Percentiles rank a stretch among this genome's conserved stretches.
phyloP scores from a whole-genome alignment of 2,888 invertebrate species.

The Sesia bembeciformis region DNA sequence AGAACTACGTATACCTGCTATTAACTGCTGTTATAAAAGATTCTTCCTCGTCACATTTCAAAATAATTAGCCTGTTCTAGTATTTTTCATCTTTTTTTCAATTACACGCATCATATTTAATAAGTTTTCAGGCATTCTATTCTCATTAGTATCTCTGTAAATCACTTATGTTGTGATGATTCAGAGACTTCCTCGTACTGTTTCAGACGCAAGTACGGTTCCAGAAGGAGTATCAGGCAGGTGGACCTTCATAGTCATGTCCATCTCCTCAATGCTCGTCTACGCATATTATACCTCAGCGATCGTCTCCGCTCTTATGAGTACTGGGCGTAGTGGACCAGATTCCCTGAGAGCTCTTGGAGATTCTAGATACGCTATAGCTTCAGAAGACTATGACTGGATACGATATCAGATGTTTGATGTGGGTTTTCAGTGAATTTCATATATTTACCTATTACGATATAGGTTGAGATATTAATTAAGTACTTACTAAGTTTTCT shows the following conservation, averaged over 20 bases:
- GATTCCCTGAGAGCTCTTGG: slow-evolving; percentile 35
- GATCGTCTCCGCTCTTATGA: slow-evolving; percentile 55
- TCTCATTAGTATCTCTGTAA: too few species aligned
- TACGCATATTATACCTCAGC: slow-evolving; percentile 61
- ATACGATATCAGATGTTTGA: slow-evolving; percentile 46
- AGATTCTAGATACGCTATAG: slow-evolving; percentile 50
- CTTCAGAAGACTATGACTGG: slow-evolving; percentile 47
- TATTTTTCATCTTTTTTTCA: too few species aligned
- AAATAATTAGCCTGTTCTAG: too few species aligned
- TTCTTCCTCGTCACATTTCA: too few species aligned
- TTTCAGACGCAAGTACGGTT: slow-evolving; percentile 48
- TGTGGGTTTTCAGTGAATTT: slow-evolving; percentile 23
- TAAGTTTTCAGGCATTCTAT: too few species aligned
- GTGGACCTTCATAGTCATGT: slow-evolving; percentile 45
- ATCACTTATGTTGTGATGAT: too few species aligned
- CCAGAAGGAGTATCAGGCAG: slow-evolving; percentile 46
- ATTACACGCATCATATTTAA: too few species aligned
- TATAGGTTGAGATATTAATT: background rate
- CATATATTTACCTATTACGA: background rate
- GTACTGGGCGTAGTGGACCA: slow-evolving; percentile 40
- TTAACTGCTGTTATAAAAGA: too few species aligned
- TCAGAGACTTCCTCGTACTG: background rate
- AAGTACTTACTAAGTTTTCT: too few species aligned
- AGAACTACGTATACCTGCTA: too few species aligned
- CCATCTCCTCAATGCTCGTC: slow-evolving; percentile 50